Evolutionary conservation across 2,797 vertebrate species (phyloP).

Genomic region (Scomberomorus guttatus): DNA sequence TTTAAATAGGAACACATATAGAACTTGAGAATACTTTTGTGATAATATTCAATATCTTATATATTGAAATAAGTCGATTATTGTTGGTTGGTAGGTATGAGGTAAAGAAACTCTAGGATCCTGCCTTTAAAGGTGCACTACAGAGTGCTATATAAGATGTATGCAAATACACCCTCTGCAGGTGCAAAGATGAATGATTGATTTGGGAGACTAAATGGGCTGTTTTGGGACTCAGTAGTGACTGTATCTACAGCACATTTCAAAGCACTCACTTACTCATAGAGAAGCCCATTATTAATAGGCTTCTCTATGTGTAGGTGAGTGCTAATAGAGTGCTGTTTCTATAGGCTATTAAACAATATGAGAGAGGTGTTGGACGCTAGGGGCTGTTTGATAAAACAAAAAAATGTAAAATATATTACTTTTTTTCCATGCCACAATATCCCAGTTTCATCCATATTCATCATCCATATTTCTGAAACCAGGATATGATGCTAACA

Average conservation of each 20-base stretch:
- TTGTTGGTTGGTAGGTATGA: not conserved
- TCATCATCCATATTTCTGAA: not conserved
- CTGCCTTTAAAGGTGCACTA: not conserved
- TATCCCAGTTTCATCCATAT: not conserved
- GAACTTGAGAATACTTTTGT: not conserved
- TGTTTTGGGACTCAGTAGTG: not conserved
- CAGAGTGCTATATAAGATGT: not conserved
- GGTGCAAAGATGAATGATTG: not conserved
- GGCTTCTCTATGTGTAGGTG: too few relatives aligned
- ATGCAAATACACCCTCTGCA: not conserved
- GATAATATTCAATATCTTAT: not conserved
- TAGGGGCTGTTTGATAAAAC: not conserved
- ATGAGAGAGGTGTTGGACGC: not conserved
- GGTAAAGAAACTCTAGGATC: not conserved
- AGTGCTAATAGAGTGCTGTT: too few relatives aligned
- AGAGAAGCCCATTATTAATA: not conserved
- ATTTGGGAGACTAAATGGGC: not conserved
- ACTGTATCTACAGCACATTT: not conserved
- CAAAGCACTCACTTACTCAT: not conserved
- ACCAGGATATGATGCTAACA: not conserved
- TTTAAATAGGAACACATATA: not conserved
- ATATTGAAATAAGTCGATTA: too few relatives aligned
- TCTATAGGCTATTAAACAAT: not conserved
- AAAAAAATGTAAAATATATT: not conserved
- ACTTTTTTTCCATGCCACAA: too few relatives aligned